A percentile compares a stretch with the other conserved stretches of the same genome.
phyloP scores from a whole-genome alignment of 2,113 vertebrate species.

The Gymnogyps californianus region DNA sequence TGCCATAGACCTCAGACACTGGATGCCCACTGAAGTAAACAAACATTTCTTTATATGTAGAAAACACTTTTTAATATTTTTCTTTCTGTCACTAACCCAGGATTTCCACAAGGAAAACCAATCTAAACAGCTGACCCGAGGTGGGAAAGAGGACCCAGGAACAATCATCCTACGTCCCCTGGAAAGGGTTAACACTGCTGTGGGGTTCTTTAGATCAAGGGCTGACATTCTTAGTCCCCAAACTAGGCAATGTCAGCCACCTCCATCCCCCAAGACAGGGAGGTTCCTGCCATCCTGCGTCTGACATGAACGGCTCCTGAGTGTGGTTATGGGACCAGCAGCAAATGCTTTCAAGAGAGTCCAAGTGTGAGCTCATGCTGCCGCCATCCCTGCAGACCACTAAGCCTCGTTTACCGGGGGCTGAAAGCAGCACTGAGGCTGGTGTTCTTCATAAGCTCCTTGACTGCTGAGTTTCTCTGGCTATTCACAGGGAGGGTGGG shows the following conservation, averaged over 20 bases:
- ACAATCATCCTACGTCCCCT: neutral
- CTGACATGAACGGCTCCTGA: neutral
- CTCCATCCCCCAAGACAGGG: neutral
- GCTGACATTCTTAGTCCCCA: neutral
- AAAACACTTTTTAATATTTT: neutral
- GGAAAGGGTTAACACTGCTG: neutral
- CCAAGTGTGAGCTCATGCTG: constrained; percentile 67
- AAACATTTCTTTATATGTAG: neutral
- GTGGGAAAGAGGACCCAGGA: neutral
- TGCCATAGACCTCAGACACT: neutral
- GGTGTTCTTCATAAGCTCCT: neutral
- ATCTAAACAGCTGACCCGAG: neutral
- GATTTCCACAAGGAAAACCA: neutral
- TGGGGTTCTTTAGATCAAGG: neutral
- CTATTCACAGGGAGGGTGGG: neutral
- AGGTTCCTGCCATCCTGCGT: neutral
- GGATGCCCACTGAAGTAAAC: neutral
- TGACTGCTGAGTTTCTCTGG: neutral
- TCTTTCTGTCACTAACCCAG: neutral
- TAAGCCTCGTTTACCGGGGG: neutral
- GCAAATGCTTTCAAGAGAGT: constrained; percentile 42
- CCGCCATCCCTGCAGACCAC: constrained; percentile 49
- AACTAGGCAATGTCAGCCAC: neutral
- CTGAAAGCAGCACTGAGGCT: neutral
- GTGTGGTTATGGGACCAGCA: constrained; percentile 31